Evolutionary conservation across 2,888 invertebrate genomes (phyloP).

Genomic region (Cheilosia impressa): DNA sequence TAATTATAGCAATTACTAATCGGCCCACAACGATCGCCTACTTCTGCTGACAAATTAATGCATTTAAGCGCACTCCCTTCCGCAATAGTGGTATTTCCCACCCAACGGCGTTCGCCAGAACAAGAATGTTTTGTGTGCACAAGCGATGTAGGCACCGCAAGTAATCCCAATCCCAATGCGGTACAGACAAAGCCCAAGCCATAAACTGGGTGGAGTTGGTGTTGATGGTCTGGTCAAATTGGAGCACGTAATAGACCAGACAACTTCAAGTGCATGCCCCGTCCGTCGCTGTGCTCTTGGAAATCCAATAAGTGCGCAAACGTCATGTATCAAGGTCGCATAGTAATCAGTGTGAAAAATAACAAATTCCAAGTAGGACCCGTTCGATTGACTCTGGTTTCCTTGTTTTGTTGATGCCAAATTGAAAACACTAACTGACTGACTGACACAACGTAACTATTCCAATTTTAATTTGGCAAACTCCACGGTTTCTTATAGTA

Average conservation of each 20-base stretch:
- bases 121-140: slow-evolving; percentile 5
- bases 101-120: slow-evolving; percentile 1
- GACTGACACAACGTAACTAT: not conserved
- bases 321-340: slow-evolving; percentile 53
- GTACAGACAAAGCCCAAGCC: not conserved
- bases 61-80: slow-evolving; percentile 3
- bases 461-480: no score
- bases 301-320: slow-evolving; percentile 4
- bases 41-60: slow-evolving; percentile 15
- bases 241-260: slow-evolving; percentile 16
- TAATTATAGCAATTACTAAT: slow-evolving; percentile 57
- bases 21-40: slow-evolving; percentile 43
- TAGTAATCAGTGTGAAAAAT: slow-evolving; percentile 7
- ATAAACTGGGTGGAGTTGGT: slow-evolving; percentile 27
- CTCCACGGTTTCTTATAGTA: no score
- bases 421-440: not conserved
- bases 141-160: not conserved
- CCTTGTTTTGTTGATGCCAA: not conserved
- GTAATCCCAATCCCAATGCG: not conserved
- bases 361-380: slow-evolving; percentile 3
- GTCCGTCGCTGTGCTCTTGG: slow-evolving; percentile 5
- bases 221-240: slow-evolving; percentile 9
- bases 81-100: not conserved
- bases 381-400: slow-evolving; percentile 1
- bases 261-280: slow-evolving; percentile 34